These are phyloP conservation scores for Eutrigla gurnardus DNA, from an alignment of 2,797 vertebrate genomes.

Conservation along the genomic window DNA sequence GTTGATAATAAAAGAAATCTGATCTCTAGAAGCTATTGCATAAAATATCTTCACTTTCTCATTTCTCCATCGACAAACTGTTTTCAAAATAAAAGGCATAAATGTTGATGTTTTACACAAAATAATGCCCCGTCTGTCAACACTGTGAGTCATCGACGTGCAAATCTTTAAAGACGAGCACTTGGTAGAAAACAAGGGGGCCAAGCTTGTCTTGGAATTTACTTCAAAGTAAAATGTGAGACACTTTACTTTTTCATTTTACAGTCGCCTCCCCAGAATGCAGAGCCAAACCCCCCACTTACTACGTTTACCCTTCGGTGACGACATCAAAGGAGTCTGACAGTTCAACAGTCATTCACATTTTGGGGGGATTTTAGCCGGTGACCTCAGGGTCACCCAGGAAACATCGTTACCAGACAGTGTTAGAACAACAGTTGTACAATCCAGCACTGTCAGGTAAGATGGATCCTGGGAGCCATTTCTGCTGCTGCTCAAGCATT, in stretches of 20 bases:
- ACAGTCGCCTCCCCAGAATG: neutral
- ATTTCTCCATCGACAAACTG: neutral
- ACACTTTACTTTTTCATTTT: neutral
- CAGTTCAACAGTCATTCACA: constrained; percentile 10
- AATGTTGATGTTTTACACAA: constrained; percentile 12
- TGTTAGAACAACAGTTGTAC: constrained; percentile 95
- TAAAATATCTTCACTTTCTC: constrained; percentile 17
- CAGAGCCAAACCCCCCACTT: neutral
- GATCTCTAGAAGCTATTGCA: constrained; percentile 21
- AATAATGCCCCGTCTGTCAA: constrained; percentile 19
- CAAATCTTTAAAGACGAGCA: neutral
- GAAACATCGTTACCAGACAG: constrained; percentile 99
- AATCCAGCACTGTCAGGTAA: constrained; percentile 99
- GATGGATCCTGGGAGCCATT: constrained; percentile 95
- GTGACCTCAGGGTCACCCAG: constrained; percentile 85
- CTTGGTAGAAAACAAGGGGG: constrained; percentile 37
- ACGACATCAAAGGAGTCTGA: constrained; percentile 14
- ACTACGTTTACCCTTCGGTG: neutral
- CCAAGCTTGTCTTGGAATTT: constrained; percentile 15
- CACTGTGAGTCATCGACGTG: neutral
- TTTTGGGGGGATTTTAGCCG: constrained; percentile 4
- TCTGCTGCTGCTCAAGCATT: constrained; percentile 37
- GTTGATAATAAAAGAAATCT: neutral
- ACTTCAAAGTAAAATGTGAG: constrained; percentile 7
- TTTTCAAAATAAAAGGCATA: constrained; percentile 15